Conservation (phyloP, 2,888 invertebrate genomes). For the Temnothorax rugatulus region DNA sequence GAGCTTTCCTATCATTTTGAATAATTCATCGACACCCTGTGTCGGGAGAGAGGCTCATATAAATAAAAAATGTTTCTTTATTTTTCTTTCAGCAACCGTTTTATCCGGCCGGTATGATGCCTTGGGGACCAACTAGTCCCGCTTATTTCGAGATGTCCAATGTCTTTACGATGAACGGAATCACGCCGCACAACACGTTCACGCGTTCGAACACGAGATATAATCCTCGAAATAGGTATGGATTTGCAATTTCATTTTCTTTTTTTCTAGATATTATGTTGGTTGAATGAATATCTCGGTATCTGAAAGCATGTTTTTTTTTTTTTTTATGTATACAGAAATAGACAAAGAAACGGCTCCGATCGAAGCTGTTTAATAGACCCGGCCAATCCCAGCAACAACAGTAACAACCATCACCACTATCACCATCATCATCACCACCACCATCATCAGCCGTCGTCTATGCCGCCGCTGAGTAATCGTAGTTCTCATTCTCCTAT, state of each 20-base stretch:
- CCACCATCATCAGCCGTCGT: constrained; percentile 49
- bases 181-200: constrained; percentile 90
- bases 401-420: constrained; percentile 30
- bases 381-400: constrained; percentile 59
- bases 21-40: not conserved
- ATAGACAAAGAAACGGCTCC: constrained; percentile 84
- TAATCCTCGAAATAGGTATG: constrained; percentile 85
- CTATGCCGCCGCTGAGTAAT: constrained; percentile 81
- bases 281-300: not conserved
- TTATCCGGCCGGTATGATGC: constrained; percentile 89
- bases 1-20: not conserved
- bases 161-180: constrained; percentile 91
- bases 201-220: constrained; percentile 88
- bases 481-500: constrained; percentile 82
- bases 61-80: constrained; percentile 19
- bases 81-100: constrained; percentile 88
- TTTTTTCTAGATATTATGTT: not conserved
- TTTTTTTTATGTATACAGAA: constrained; percentile 72
- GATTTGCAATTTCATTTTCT: not conserved
- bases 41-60: not conserved
- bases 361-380: constrained; percentile 82
- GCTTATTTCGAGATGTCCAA: constrained; percentile 90
- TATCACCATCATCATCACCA: constrained; percentile 42
- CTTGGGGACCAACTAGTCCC: constrained; percentile 86
- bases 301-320: not conserved